Conservation (phyloP, 2,113 vertebrate genomes). For the Coregonus clupeaformis region DNA sequence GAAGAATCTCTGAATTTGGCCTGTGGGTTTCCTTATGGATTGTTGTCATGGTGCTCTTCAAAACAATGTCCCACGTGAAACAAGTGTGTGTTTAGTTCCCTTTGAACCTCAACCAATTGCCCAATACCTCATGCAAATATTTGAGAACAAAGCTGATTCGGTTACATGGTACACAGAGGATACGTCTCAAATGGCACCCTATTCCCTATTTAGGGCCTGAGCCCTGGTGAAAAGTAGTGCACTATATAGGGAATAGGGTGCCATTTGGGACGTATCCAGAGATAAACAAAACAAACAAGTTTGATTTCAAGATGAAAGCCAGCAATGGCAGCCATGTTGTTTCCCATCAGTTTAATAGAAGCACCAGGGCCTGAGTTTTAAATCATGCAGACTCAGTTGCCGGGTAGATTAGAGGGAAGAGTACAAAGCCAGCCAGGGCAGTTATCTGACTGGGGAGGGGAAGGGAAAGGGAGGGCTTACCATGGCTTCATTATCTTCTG, state of each 20-base stretch:
- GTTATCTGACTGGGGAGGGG: slow-evolving; percentile 57
- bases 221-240: too few species aligned
- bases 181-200: slow-evolving; percentile 34
- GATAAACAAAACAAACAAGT: slow-evolving; percentile 37
- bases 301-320: not conserved
- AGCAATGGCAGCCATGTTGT: not conserved
- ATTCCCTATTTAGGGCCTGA: too few species aligned
- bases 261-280: slow-evolving; percentile 20
- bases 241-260: too few species aligned
- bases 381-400: slow-evolving; percentile 78
- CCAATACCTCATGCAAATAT: slow-evolving; percentile 70
- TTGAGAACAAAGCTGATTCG: slow-evolving; percentile 46
- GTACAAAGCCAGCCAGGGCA: slow-evolving; percentile 63
- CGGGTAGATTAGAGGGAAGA: slow-evolving; percentile 69
- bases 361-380: slow-evolving; percentile 59
- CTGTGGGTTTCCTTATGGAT: not conserved
- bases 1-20: too few species aligned
- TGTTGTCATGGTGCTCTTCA: slow-evolving; percentile 56
- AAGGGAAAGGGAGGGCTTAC: slow-evolving; percentile 79
- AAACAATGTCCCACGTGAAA: slow-evolving; percentile 18
- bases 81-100: slow-evolving; percentile 1
- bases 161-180: slow-evolving; percentile 33
- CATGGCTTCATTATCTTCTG: slow-evolving; percentile 99
- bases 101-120: slow-evolving; percentile 32
- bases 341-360: slow-evolving; percentile 42